Base-by-base conservation (phyloP, 1,140 invertebrate genomes). In the Leptoteleia sp. region DNA sequence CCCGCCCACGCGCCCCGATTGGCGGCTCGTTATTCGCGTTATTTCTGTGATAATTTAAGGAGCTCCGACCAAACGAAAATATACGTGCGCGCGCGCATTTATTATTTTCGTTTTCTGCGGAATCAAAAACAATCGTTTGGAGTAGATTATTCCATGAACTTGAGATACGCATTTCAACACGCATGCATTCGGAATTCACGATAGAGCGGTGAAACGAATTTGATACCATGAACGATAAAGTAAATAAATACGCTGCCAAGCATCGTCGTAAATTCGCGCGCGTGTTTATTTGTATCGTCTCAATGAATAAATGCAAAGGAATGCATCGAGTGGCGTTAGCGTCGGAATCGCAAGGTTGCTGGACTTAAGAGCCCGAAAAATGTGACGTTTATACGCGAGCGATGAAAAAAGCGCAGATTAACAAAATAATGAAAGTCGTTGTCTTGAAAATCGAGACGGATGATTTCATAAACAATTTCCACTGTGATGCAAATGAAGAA, bases 291-390 rank as follows among this genome's bases (percentile, higher is more conserved):
- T 76, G 64, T 76, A 70, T 76, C 57, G 64, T 76, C 65, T 76
- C 64, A 70, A 76, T 76, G 75, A 71, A 77, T 71, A 71, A 77
- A 77, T 71, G 59, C 75, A 77, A 77, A 71, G 65, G 35, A 77
- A 77, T 52, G 65, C 64, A 40, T 31, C 50, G 50, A 76, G 35
- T 48, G 62, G 72, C 72, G 72, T 68, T 76, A 76, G 61, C 25
- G 35, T 55, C 38, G 48, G 25, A 38, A 54, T 17, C 43, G 72
- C 72, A 59, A 76, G 72, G 72, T 76, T 64, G 55, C 57, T 43
- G 62, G 55, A 52, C 57, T 65, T 52, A 19, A 59, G 22, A 27
- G 48, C 31, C 43, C 27, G 43, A 70, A 70, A 68, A 68, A 57
- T 38, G 31, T n/a, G 62, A 43, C 38, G 54, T 0, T 65, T 45